Evolutionary conservation across 2,113 vertebrate species (phyloP).

Genomic region (Vidua chalybeata): DNA sequence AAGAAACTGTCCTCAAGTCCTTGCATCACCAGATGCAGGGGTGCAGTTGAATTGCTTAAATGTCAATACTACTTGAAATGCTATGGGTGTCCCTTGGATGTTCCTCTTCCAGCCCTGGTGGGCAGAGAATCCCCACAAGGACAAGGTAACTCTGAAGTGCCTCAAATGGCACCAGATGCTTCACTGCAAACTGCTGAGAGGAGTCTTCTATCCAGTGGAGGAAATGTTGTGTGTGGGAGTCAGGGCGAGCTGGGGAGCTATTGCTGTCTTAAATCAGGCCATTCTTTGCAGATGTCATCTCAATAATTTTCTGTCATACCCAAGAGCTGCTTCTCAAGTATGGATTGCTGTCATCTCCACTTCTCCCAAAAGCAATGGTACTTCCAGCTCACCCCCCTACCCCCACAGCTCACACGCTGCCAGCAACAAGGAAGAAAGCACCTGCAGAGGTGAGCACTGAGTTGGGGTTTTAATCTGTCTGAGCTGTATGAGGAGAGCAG

Average conservation of each 20-base stretch:
- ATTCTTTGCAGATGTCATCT: not conserved
- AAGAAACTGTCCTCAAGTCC: not conserved
- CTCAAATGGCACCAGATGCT: not conserved
- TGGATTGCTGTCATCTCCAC: not conserved
- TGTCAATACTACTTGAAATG: not conserved
- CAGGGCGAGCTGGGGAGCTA: not conserved
- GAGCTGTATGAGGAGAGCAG: not conserved
- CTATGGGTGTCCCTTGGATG: not conserved
- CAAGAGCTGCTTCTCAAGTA: not conserved
- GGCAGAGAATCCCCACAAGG: not conserved
- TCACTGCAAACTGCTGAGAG: not conserved
- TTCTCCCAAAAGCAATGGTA: not conserved
- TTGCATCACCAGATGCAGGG: not conserved
- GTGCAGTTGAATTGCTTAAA: not conserved
- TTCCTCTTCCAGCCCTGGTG: not conserved
- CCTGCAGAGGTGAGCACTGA: slow-evolving; percentile 7
- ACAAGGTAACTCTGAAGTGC: not conserved
- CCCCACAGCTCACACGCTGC: fast-evolving
- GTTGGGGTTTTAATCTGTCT: not conserved
- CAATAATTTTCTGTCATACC: not conserved
- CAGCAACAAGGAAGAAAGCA: slow-evolving; percentile 5
- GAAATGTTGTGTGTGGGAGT: not conserved
- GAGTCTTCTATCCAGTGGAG: not conserved
- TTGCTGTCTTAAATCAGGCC: not conserved
- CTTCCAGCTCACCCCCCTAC: not conserved